Evolutionary conservation across 2,888 invertebrate species (phyloP).

Genomic region (Teleiodes luculella): DNA sequence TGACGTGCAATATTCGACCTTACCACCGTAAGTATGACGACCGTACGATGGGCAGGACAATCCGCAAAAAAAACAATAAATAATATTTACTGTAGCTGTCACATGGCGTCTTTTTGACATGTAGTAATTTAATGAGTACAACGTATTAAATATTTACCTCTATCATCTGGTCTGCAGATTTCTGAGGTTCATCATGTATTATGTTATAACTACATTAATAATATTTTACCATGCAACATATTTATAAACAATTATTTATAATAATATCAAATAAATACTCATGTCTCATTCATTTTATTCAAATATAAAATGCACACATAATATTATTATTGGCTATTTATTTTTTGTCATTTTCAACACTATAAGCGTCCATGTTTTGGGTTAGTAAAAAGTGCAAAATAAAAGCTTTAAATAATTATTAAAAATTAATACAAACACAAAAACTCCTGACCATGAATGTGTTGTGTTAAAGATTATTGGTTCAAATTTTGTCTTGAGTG

Average conservation of each 20-base stretch:
- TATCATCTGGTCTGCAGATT: conserved; percentile 47
- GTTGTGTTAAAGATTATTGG: conserved; percentile 53
- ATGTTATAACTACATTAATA: conserved; percentile 8
- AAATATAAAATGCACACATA: conserved; percentile 5
- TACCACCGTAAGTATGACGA: conserved; percentile 56
- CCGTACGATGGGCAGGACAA: conserved; percentile 50
- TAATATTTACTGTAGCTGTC: conserved; percentile 18
- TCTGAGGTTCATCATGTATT: conserved; percentile 19
- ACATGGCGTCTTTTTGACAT: conserved; percentile 15
- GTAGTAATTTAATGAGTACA: background rate
- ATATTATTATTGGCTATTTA: background rate
- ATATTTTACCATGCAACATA: conserved; percentile 16
- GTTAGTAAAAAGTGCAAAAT: conserved; percentile 61
- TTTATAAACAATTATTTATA: background rate
- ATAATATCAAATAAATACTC: background rate
- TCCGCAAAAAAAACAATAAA: conserved; percentile 39
- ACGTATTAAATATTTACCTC: background rate
- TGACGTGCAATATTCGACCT: conserved; percentile 22
- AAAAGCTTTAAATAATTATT: conserved; percentile 37
- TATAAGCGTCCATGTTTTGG: conserved; percentile 29
- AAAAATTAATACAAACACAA: conserved; percentile 33
- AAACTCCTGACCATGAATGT: conserved; percentile 72
- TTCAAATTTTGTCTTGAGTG: conserved; percentile 2
- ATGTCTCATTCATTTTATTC: background rate
- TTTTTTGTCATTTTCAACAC: background rate